A percentile compares a stretch with the other conserved stretches of the same genome.
Conservation (phyloP, 2,888 invertebrate species). For the Tridacna gigas region DNA sequence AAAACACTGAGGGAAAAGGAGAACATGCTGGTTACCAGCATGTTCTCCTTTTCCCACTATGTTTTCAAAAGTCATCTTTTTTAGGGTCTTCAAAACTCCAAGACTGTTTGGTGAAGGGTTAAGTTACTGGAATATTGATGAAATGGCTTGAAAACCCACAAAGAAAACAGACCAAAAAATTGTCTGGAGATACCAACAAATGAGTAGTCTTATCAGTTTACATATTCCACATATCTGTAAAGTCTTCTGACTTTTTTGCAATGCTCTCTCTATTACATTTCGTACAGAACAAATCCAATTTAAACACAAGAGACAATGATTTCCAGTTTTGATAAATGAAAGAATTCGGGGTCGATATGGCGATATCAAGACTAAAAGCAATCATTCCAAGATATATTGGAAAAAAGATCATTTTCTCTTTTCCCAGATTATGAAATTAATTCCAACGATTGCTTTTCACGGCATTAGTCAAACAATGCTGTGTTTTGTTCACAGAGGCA, state of each 20-base stretch:
- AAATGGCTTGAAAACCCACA: no score
- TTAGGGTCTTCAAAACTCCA: no score
- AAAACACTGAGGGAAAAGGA: no score
- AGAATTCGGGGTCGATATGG: conserved; percentile 51
- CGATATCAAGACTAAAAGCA: conserved; percentile 57
- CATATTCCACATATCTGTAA: conserved; percentile 31
- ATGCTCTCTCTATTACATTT: conserved; percentile 31
- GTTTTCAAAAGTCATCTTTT: no score
- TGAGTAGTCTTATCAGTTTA: conserved; percentile 21
- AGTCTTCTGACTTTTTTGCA: conserved; percentile 21
- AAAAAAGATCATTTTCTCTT: conserved; percentile 66
- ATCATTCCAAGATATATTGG: conserved; percentile 63
- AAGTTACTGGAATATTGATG: no score
- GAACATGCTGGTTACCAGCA: no score
- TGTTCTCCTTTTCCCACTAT: no score
- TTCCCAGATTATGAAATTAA: conserved; percentile 66
- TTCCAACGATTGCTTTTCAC: conserved; percentile 63
- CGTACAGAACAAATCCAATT: conserved; percentile 36
- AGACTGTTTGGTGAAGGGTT: no score
- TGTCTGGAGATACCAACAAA: conserved; percentile 19
- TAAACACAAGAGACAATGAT: conserved; percentile 30
- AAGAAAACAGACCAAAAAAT: no score
- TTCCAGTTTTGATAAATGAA: conserved; percentile 49
- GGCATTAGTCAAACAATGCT: conserved; percentile 63
- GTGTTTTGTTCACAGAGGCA: conserved; percentile 55